These are phyloP conservation scores for Cacatua alba DNA, from an alignment of 2,113 vertebrate genomes.

Conservation along the genomic window DNA sequence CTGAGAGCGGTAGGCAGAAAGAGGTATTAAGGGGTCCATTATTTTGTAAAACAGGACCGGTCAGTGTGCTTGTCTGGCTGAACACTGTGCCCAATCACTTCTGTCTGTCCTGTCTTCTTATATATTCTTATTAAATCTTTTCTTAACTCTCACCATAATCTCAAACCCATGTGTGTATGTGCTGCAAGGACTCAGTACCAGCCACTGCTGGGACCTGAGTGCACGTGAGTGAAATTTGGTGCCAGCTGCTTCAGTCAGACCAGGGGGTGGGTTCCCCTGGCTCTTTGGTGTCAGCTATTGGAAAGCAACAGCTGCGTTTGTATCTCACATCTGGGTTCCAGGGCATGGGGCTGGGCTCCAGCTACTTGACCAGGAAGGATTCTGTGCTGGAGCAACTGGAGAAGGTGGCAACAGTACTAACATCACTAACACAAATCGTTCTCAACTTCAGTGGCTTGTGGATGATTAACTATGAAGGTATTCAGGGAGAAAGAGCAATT, in stretches of 20 bases:
- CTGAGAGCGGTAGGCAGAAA: rapidly evolving
- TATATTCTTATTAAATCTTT: background rate
- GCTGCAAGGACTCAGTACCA: background rate
- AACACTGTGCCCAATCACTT: background rate
- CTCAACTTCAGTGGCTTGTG: background rate
- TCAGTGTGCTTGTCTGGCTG: background rate
- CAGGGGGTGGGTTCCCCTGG: rapidly evolving
- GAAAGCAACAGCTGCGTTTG: background rate
- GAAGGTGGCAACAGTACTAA: background rate
- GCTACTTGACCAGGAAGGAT: background rate
- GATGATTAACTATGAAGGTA: background rate
- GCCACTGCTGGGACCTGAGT: background rate
- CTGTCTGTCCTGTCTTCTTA: background rate
- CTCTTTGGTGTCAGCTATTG: background rate
- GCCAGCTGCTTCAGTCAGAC: background rate
- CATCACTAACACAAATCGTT: background rate
- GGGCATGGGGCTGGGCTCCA: background rate
- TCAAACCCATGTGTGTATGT: background rate
- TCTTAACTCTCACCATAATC: background rate
- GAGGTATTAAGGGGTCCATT: background rate
- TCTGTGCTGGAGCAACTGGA: background rate
- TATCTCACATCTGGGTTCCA: background rate
- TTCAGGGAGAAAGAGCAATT: background rate
- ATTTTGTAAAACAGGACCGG: background rate
- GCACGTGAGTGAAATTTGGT: background rate